Evolutionary conservation across 2,888 invertebrate species (phyloP).

Genomic region (Corythucha ciliata): DNA sequence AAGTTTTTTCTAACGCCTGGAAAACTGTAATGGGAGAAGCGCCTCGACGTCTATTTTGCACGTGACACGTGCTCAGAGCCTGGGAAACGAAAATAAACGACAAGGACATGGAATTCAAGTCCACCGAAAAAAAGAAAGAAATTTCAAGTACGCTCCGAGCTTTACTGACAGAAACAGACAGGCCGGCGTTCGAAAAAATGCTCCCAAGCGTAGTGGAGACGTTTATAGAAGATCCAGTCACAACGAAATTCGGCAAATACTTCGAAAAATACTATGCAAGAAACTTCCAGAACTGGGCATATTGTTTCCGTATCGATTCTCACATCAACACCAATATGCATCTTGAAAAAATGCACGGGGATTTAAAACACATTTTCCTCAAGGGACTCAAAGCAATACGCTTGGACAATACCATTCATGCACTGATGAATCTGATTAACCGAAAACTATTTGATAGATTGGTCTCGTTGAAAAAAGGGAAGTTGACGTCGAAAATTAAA

Average conservation of each 20-base stretch:
- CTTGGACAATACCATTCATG: conserved; percentile 22
- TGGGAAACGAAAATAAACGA: conserved; percentile 6
- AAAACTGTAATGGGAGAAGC: conserved; percentile 28
- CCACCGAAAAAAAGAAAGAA: background rate
- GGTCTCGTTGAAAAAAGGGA: background rate
- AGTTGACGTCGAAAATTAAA: conserved; percentile 2
- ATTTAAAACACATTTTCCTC: conserved; percentile 29
- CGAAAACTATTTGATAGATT: background rate
- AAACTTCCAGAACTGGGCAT: conserved; percentile 21
- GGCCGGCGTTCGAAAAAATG: background rate
- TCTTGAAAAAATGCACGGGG: conserved; percentile 32
- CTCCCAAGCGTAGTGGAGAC: background rate
- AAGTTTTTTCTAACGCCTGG: conserved; percentile 34
- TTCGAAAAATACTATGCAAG: background rate
- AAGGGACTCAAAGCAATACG: conserved; percentile 28
- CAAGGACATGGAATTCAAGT: background rate
- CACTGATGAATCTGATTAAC: conserved; percentile 3
- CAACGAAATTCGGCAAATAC: background rate
- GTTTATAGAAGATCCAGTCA: background rate
- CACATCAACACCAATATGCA: conserved; percentile 36
- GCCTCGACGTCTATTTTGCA: conserved; percentile 30
- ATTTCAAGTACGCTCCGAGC: background rate
- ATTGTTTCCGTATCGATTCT: conserved; percentile 29
- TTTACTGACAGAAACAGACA: conserved; percentile 4
- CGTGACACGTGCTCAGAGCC: conserved; percentile 35